Conservation (phyloP, 2,113 vertebrate species). For the Tachycineta bicolor region DNA sequence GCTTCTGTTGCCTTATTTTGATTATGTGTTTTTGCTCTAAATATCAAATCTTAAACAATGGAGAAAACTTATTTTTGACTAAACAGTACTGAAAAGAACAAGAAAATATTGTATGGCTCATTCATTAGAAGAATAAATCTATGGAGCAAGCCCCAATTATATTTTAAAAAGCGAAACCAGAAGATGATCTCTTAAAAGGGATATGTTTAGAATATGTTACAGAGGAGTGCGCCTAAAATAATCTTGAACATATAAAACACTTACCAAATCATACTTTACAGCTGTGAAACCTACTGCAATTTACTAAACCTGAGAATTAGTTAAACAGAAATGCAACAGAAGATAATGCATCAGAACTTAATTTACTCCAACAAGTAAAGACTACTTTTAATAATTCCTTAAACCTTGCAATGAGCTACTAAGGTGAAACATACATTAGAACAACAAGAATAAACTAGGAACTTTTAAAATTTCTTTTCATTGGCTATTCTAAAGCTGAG, state of each 20-base stretch:
- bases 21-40: neutral
- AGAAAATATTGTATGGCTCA: neutral
- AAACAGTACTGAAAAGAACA: neutral
- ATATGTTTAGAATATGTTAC: neutral
- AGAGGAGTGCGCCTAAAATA: neutral
- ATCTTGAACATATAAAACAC: neutral
- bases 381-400: neutral
- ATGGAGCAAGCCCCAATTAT: neutral
- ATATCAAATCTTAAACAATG: neutral
- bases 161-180: neutral
- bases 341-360: neutral
- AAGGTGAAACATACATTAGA: neutral
- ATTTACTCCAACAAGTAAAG: neutral
- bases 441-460: neutral
- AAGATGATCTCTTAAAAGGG: neutral
- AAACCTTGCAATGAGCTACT: neutral
- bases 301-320: neutral
- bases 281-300: neutral
- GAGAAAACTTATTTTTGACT: neutral
- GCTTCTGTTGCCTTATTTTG: neutral
- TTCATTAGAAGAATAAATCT: neutral
- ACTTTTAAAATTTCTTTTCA: neutral
- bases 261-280: neutral
- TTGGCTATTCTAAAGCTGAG: neutral
- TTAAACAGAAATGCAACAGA: neutral